Conservation (phyloP, 2,888 invertebrate genomes). For the Prosopocoilus inquinatus region DNA sequence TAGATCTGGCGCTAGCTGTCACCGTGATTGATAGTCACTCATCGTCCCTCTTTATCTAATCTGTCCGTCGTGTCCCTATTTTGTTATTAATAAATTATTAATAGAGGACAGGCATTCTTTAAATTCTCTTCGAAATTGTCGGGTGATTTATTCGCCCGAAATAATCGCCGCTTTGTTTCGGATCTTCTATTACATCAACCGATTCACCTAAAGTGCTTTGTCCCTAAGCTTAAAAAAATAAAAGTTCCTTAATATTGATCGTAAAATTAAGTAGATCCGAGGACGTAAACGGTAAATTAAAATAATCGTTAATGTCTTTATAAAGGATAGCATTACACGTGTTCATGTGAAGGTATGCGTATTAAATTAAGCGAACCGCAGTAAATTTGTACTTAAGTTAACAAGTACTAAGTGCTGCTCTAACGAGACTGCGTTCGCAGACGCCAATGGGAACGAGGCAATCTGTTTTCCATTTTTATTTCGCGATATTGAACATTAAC, state of each 20-base stretch:
- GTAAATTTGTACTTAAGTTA: conserved; percentile 33
- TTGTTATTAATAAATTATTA: conserved; percentile 4
- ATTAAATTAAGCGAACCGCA: conserved; percentile 23
- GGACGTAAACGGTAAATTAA: conserved; percentile 16
- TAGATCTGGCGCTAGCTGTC: conserved; percentile 38
- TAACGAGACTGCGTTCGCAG: conserved; percentile 21
- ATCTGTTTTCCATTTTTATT: conserved; percentile 20
- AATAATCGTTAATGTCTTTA: conserved; percentile 18
- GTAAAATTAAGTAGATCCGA: conserved; percentile 1
- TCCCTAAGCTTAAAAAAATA: too few relatives aligned
- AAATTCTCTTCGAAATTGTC: conserved; percentile 11
- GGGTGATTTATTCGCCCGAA: conserved; percentile 3
- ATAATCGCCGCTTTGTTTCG: background rate
- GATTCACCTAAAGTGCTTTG: too few relatives aligned
- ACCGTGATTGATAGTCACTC: conserved; percentile 31
- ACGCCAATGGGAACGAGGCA: conserved; percentile 8
- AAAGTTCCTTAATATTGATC: background rate
- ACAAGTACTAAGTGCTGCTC: conserved; percentile 30
- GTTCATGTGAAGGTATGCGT: conserved; percentile 15
- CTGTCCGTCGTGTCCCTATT: conserved; percentile 1
- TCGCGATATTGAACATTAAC: conserved; percentile 18
- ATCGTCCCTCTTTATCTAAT: conserved; percentile 1
- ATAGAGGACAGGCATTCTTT: background rate
- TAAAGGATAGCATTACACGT: conserved; percentile 14
- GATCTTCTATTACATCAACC: background rate